phyloP scores from a whole-genome alignment of 1,140 invertebrate species.

The Hyposmocoma kahamanoa region DNA sequence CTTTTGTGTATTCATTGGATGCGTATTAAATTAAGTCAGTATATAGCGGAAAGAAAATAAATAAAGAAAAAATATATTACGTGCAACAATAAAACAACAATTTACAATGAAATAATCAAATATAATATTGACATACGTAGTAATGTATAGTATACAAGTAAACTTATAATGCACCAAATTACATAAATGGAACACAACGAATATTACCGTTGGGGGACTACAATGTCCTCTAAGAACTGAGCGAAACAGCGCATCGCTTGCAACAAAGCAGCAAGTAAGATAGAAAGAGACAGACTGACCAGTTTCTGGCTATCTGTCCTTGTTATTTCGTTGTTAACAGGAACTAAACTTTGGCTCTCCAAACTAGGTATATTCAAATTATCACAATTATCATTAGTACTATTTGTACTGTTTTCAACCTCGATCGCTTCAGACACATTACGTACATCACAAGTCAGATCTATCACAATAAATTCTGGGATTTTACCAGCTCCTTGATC shows the following conservation, averaged over 20 bases:
- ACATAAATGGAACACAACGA: slow-evolving; percentile 30
- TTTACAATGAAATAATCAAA: slow-evolving; percentile 50
- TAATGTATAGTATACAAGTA: slow-evolving; percentile 27
- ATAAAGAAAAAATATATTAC: not conserved
- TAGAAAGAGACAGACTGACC: slow-evolving; percentile 61
- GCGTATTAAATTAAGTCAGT: not conserved
- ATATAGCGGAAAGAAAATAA: not conserved
- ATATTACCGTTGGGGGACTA: slow-evolving; percentile 58
- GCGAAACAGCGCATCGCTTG: slow-evolving; percentile 68
- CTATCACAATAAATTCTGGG: slow-evolving; percentile 63
- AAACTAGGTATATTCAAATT: slow-evolving; percentile 47
- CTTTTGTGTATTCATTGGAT: not conserved
- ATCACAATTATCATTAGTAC: slow-evolving; percentile 54
- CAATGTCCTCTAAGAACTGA: slow-evolving; percentile 65
- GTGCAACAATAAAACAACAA: slow-evolving; percentile 46
- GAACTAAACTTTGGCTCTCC: slow-evolving; percentile 59
- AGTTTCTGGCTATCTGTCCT: slow-evolving; percentile 59
- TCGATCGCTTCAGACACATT: slow-evolving; percentile 11
- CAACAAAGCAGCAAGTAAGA: slow-evolving; percentile 55
- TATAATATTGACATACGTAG: slow-evolving; percentile 48
- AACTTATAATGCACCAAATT: slow-evolving; percentile 54
- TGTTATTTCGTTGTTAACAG: slow-evolving; percentile 61
- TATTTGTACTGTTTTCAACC: slow-evolving; percentile 44
- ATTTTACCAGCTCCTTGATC: slow-evolving; percentile 18
- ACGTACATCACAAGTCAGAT: slow-evolving; percentile 53